A percentile compares a stretch with the other conserved stretches of the same genome.
These are phyloP conservation scores for Cephus runcator DNA, from an alignment of 2,888 invertebrate species.

Conservation along the genomic window DNA sequence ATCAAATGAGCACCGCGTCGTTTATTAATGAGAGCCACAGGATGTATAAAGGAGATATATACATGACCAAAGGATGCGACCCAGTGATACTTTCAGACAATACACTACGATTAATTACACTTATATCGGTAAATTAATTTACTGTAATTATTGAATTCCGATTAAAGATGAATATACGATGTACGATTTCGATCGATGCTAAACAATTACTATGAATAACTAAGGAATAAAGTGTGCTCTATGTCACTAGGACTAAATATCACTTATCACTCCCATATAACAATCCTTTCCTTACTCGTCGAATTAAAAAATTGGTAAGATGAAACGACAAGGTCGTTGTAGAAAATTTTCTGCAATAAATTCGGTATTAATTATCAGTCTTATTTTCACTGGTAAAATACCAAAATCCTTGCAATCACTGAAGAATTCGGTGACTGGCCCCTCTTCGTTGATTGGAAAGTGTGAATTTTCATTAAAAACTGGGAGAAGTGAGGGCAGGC, in stretches of 20 bases:
- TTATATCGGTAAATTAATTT: conserved; percentile 62
- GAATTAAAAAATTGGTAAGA: too few species aligned
- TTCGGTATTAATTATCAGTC: too few species aligned
- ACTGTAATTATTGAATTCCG: conserved; percentile 59
- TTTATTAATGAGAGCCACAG: not conserved
- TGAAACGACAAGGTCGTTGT: too few species aligned
- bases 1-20: not conserved
- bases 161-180: conserved; percentile 50
- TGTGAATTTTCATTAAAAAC: too few species aligned
- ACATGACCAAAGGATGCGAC: conserved; percentile 56
- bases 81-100: conserved; percentile 64
- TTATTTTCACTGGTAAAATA: too few species aligned
- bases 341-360: too few species aligned
- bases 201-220: conserved; percentile 62
- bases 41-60: not conserved
- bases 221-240: conserved; percentile 64
- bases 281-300: too few species aligned
- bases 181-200: conserved; percentile 61
- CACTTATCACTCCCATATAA: too few species aligned
- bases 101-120: conserved; percentile 64
- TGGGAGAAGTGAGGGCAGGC: too few species aligned
- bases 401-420: too few species aligned
- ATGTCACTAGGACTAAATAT: conserved; percentile 42
- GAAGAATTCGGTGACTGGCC: too few species aligned
- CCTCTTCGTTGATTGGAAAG: too few species aligned